These are phyloP conservation scores for Tupiocoris notatus DNA, from an alignment of 2,888 invertebrate genomes.

Conservation along the genomic window DNA sequence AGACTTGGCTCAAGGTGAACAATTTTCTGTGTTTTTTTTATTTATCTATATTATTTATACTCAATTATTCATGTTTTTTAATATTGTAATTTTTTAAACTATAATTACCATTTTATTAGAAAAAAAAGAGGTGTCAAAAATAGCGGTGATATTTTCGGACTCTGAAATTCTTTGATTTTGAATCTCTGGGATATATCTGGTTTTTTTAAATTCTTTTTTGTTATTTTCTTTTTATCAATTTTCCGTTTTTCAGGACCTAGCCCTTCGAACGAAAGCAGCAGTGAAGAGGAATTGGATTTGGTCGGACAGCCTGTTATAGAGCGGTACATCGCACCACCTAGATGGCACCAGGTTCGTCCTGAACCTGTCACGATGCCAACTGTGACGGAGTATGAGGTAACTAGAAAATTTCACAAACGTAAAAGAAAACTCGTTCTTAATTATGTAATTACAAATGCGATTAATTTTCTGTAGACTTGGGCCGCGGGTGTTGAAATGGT, in stretches of 20 bases:
- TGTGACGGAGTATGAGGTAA: slow-evolving; percentile 25
- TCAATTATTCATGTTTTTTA: too few species aligned
- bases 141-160: too few species aligned
- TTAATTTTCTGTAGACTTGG: slow-evolving; percentile 30
- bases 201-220: too few species aligned
- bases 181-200: too few species aligned
- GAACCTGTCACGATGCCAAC: slow-evolving; percentile 6
- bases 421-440: neutral
- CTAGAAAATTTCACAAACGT: neutral
- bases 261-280: slow-evolving; percentile 20
- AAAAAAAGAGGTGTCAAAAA: too few species aligned
- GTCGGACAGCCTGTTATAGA: slow-evolving; percentile 17
- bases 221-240: too few species aligned
- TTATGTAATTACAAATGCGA: neutral
- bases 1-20: slow-evolving; percentile 32
- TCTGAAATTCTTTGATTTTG: too few species aligned
- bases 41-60: neutral
- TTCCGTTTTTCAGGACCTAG: slow-evolving; percentile 17
- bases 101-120: too few species aligned
- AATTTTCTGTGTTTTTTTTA: neutral
- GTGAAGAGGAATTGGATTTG: slow-evolving; percentile 17
- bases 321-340: slow-evolving; percentile 14
- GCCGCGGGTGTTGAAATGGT: slow-evolving; percentile 75
- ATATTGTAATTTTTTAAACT: too few species aligned
- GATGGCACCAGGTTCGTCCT: slow-evolving; percentile 17